Base-by-base conservation (phyloP, 2,113 vertebrate genomes). In the Cygnus buccinator region DNA sequence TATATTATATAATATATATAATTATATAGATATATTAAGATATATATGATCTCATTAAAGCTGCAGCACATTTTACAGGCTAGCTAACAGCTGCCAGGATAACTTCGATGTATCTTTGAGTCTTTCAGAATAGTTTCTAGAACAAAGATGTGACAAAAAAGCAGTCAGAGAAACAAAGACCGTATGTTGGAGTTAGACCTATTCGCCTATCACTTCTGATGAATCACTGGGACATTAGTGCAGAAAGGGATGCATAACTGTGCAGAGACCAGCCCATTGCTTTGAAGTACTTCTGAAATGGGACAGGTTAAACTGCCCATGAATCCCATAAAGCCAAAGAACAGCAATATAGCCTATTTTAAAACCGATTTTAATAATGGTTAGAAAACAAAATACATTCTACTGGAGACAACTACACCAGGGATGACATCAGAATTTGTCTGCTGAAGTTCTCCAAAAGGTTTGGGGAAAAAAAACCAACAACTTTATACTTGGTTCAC, bases 21-120 rank as follows among this genome's bases (percentile, higher is more conserved):
- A 94, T 92, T 91, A 92, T 82, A 95, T 87, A 62, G 71, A 82
- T 95, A 94, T 85, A 73, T 85, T 96, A 94, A 94, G 81, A 91
- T 59, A 28, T 71, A 78, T 87, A 91, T 94, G 81, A 91, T 91
- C 90, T 96, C 92, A 95, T 81, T 96, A 97, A 95, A 94, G 70
- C 74, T 86, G 90, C 78, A 95, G 87, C 87, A 93, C 90, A 93
- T 95, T 96, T 96, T 78, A 74, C 16, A 59, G 87, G 72, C 85
- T 66, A 88, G 65, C 43, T 71, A 90, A 86, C 72, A 90, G 72
- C 52, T 93, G 92, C 79, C 87, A 94, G 82, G 65, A 90, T 31
- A 81, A 94, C 9, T 83, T 25, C 0, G 2, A 68, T 58, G 35
- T 13, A 65, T 58, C 31, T 81, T 68, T 74, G 72, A 43, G 31